Evolutionary conservation across 2,113 vertebrate species (phyloP), one percentile per base, ranked within the genome.

Genomic region (Phalacrocorax carbo): DNA sequence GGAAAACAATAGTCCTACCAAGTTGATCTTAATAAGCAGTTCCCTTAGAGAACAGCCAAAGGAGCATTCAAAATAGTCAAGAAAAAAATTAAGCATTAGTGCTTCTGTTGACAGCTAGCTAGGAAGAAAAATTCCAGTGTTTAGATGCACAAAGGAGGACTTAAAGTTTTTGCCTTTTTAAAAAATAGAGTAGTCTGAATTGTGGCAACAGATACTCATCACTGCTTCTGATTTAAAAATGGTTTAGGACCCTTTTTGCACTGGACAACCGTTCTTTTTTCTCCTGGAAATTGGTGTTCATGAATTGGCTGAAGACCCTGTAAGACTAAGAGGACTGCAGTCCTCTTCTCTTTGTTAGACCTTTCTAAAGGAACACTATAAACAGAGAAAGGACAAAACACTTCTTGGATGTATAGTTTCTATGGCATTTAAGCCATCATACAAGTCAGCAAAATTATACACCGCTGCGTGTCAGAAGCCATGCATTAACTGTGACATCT

Each of bases 211-310:
- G 38, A 40, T 32, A 36, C 25, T 51, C 32, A 66, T 65, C 9
- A 62, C 13, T 57, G 17, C 12, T 66, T 23, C 16, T 27, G 5
- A 13, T 60, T 55, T 26, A 22, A 77, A 76, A 55, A 38, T 23
- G 3, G 3, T 52, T 96, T 69, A 68, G 8, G 27, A 69, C 17
- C 8, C 16, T 55, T 79, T 82, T n/a, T 55, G 5, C 13, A 20
- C 38, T 40, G 11, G 6, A 17, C 5, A 76, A 42, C 2, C 2
- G 25, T 73, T 5, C 20, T 51, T 62, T 52, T 52, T 57, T 30
- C 15, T 73, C 32, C 10, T 23, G 7, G 15, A 64, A 49, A 25
- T 4, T 46, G 7, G 0, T 3, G 10, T 32, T 61, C 5, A 7
- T 52, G 3, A 78, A 70, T 19, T 65, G 25, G 25, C 10, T 83